Percentiles rank a stretch among this genome's conserved stretches.
Evolutionary conservation across 2,797 vertebrate genomes (phyloP).

Genomic region (Rhodeus uyekii): DNA sequence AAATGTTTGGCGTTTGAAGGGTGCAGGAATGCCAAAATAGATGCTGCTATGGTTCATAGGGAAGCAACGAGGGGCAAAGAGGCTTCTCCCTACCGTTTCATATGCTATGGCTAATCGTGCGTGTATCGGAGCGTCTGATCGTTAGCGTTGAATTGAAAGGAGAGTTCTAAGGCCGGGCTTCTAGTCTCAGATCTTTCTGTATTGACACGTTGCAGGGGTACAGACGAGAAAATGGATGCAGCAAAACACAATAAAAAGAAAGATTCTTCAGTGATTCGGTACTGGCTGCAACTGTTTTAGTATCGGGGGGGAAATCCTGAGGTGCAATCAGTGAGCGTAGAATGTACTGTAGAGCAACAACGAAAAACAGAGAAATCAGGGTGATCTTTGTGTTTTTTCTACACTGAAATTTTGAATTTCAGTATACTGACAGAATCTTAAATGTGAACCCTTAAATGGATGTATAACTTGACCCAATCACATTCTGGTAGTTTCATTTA

Average conservation of each 20-base stretch:
- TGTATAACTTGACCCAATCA: neutral
- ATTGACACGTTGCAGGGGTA: slow-evolving; percentile 10
- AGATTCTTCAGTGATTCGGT: neutral
- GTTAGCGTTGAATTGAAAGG: slow-evolving; percentile 22
- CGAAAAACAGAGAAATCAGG: neutral
- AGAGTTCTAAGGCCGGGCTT: slow-evolving; percentile 29
- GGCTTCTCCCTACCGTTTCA: slow-evolving; percentile 27
- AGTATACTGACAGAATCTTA: neutral
- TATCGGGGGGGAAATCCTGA: neutral
- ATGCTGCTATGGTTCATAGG: slow-evolving; percentile 41
- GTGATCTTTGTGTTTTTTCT: neutral
- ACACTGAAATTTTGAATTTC: neutral
- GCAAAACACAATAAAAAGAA: neutral
- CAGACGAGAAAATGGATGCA: neutral
- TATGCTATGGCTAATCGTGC: slow-evolving; percentile 43
- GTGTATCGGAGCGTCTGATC: slow-evolving; percentile 32
- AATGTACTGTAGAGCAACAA: neutral
- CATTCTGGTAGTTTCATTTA: neutral
- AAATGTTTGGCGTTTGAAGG: slow-evolving; percentile 63
- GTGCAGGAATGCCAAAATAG: slow-evolving; percentile 44
- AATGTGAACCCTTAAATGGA: neutral
- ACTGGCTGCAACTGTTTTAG: slow-evolving; percentile 8
- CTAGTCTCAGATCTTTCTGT: slow-evolving; percentile 31
- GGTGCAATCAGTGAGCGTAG: neutral
- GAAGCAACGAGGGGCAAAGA: slow-evolving; percentile 49